phyloP scores from a whole-genome alignment of 35 echinoderm and acorn worm species.

The Apostichopus californicus region DNA sequence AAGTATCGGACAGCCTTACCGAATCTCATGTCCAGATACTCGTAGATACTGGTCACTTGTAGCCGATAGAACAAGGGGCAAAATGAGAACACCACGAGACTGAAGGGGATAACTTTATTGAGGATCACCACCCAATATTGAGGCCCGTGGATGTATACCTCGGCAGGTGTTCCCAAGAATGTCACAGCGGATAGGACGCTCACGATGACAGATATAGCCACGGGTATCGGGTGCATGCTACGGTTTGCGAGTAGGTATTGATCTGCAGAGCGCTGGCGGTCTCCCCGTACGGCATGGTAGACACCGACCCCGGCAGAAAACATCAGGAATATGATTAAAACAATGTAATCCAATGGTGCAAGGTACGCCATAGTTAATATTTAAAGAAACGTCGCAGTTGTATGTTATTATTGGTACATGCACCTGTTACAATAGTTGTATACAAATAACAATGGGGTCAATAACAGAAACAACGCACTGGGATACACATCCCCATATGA shows the following conservation, averaged over 20 bases:
- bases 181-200: constrained; percentile 31
- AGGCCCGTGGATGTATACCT: constrained; percentile 7
- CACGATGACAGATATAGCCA: constrained; percentile 12
- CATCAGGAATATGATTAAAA: not conserved
- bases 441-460: too few species aligned
- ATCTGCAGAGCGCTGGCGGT: constrained; percentile 12
- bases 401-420: too few species aligned
- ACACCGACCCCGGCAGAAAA: constrained; percentile 14
- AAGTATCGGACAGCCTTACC: too few species aligned
- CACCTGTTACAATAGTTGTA: too few species aligned
- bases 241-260: constrained; percentile 41
- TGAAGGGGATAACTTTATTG: constrained; percentile 11
- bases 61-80: constrained; percentile 27
- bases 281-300: constrained; percentile 26
- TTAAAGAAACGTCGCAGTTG: too few species aligned
- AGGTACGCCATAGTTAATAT: not conserved
- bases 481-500: too few species aligned
- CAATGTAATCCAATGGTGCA: constrained; percentile 2
- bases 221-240: constrained; percentile 33
- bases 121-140: constrained; percentile 12
- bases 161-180: constrained; percentile 19
- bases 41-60: too few species aligned
- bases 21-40: too few species aligned
- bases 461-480: too few species aligned
- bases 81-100: constrained; percentile 22